phyloP scores from a whole-genome alignment of 2,113 vertebrate genomes.

The Ardeotis arabs region DNA sequence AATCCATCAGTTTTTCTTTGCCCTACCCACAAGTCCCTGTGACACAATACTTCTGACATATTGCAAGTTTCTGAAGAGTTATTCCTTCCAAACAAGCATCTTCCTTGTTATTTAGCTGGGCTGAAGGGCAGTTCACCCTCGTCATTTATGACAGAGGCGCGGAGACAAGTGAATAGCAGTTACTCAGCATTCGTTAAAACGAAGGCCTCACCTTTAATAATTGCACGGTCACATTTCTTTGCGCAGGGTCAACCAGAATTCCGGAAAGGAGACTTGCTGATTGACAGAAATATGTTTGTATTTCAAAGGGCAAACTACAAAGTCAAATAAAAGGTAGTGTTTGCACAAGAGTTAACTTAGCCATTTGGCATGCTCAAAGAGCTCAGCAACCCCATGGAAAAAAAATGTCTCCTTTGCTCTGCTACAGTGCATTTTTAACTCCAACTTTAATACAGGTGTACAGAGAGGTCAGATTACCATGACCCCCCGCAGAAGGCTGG shows the following conservation, averaged over 20 bases:
- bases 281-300: conserved; percentile 54
- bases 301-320: conserved; percentile 63
- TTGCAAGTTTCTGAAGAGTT: background rate
- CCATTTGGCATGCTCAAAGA: conserved; percentile 23
- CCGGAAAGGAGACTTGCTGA: conserved; percentile 52
- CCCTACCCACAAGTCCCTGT: background rate
- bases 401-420: conserved; percentile 3
- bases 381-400: background rate
- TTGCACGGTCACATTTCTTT: conserved; percentile 58
- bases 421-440: background rate
- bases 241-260: conserved; percentile 19
- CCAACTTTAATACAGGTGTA: background rate
- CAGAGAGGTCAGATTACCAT: background rate
- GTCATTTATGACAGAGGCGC: background rate
- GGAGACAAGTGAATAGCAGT: conserved; percentile 23
- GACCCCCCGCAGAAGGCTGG: background rate
- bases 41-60: background rate
- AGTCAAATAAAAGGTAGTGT: conserved; percentile 38
- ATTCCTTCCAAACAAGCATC: background rate
- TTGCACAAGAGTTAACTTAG: conserved; percentile 49
- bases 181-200: conserved; percentile 29
- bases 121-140: background rate
- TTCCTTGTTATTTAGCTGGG: conserved; percentile 14
- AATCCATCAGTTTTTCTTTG: background rate
- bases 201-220: conserved; percentile 47